phyloP scores from a whole-genome alignment of 2,888 invertebrate genomes.

The Chesias legatella region DNA sequence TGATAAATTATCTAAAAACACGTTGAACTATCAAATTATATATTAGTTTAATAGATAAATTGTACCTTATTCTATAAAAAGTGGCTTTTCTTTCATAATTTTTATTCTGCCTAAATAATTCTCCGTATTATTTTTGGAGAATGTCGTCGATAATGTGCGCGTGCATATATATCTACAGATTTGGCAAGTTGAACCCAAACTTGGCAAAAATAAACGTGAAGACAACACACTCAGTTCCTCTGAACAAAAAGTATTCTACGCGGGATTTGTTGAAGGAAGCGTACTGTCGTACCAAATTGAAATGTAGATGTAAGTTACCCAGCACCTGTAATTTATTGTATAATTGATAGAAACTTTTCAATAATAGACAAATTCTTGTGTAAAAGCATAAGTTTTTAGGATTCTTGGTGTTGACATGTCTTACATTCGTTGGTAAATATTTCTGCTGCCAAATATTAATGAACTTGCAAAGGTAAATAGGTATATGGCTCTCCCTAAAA shows the following conservation, averaged over 20 bases:
- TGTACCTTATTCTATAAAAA: constrained; percentile 7
- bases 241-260: constrained; percentile 52
- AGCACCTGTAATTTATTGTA: neutral
- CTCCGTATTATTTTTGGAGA: constrained; percentile 24
- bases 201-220: constrained; percentile 40
- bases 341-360: no score
- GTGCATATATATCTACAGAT: constrained; percentile 37
- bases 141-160: constrained; percentile 42
- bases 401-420: no score
- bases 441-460: no score
- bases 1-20: constrained; percentile 20
- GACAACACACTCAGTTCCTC: constrained; percentile 16
- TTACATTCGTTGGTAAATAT: no score
- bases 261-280: constrained; percentile 78
- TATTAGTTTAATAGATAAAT: constrained; percentile 10
- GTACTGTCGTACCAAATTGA: constrained; percentile 83
- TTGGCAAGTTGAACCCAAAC: constrained; percentile 44
- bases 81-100: constrained; percentile 20
- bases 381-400: no score
- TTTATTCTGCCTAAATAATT: constrained; percentile 14
- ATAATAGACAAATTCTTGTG: no score
- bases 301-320: constrained; percentile 85
- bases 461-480: no score
- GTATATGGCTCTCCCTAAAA: no score
- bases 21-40: constrained; percentile 3